These are phyloP conservation scores for Eonycteris spelaea DNA, from an alignment of 2,113 vertebrate species.

Conservation along the genomic window DNA sequence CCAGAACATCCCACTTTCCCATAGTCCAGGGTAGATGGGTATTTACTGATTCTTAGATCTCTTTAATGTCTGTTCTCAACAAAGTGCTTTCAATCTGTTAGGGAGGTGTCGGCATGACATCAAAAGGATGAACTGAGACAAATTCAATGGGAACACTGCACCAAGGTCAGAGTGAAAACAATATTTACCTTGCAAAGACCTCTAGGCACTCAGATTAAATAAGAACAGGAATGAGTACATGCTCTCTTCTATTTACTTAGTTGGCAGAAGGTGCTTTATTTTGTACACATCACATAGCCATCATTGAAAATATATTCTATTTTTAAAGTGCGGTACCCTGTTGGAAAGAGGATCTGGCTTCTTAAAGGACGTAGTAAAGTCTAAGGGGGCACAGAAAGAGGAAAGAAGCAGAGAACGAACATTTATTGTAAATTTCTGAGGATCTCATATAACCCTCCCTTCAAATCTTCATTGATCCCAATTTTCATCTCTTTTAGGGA, in stretches of 20 bases:
- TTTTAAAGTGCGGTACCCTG: slow-evolving; percentile 53
- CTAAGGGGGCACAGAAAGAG: background rate
- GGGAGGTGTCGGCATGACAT: background rate
- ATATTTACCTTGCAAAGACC: slow-evolving; percentile 16
- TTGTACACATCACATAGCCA: slow-evolving; percentile 51
- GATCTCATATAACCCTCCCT: background rate
- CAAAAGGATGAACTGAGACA: slow-evolving; percentile 19
- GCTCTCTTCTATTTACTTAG: slow-evolving; percentile 54
- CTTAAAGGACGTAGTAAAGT: background rate
- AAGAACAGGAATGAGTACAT: slow-evolving; percentile 48
- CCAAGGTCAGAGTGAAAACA: slow-evolving; percentile 46
- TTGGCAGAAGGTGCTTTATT: slow-evolving; percentile 54
- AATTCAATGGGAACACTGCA: background rate
- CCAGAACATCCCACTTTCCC: background rate
- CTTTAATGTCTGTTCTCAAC: slow-evolving; percentile 24
- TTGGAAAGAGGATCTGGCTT: slow-evolving; percentile 5
- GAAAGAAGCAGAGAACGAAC: background rate
- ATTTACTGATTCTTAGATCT: slow-evolving; percentile 21
- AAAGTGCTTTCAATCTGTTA: slow-evolving; percentile 35
- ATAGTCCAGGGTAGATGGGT: background rate
- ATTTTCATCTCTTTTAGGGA: background rate
- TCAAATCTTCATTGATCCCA: background rate
- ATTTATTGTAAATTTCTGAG: background rate
- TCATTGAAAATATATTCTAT: slow-evolving; percentile 35
- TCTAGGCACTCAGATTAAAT: slow-evolving; percentile 60